Base-by-base conservation (phyloP, 2,113 vertebrate species). In the Pycnonotus jocosus region DNA sequence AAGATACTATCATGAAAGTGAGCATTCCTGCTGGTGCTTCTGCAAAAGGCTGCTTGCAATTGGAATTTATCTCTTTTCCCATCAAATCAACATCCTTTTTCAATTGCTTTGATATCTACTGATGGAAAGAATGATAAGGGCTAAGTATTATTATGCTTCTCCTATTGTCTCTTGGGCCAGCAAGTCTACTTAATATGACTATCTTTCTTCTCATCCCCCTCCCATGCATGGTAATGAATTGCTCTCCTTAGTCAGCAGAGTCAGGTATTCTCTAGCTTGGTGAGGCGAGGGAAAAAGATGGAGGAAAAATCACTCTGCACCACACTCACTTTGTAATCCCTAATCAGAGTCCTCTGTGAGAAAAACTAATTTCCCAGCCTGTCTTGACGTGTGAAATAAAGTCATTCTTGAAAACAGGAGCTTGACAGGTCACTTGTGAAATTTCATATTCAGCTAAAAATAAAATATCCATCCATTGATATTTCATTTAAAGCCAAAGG, bases 301-400 rank as follows among this genome's bases (percentile, higher is more conserved):
- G 90, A 94, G 90, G 88, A 95, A 97, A 93, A 95, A 96, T 96
- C 80, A 71, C 79, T 82, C 81, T 73, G 84, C 0, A 0, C 84
- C 61, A 54, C 78, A 79, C 19, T 96, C 93, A 90, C 93, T 96
- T 96, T 96, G 90, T 94, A 97, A 97, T 95, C 92, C 93, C 95
- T 96, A 97, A 97, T 94, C 94, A 96, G 96, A 96, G 92, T 84
- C 72, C 84, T 97, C 88, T 47, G 88, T 90, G 94, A 95, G 93
- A 95, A 97, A 97, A 98, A 95, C 97, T 97, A 97, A 98, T 98
- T 98, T 98, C 92, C 95, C 92, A 92, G 78, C 95, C 93, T 98
- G 97, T 97, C 97, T 95, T 58, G 95, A 97, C 2, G 14, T 95
- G 95, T 97, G 96, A 96, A 97, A 97, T 97, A 96, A 97, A 98